Percentiles rank a stretch among this genome's conserved stretches.
These are phyloP conservation scores for Promerops cafer DNA, from an alignment of 2,113 vertebrate species.

Conservation along the genomic window DNA sequence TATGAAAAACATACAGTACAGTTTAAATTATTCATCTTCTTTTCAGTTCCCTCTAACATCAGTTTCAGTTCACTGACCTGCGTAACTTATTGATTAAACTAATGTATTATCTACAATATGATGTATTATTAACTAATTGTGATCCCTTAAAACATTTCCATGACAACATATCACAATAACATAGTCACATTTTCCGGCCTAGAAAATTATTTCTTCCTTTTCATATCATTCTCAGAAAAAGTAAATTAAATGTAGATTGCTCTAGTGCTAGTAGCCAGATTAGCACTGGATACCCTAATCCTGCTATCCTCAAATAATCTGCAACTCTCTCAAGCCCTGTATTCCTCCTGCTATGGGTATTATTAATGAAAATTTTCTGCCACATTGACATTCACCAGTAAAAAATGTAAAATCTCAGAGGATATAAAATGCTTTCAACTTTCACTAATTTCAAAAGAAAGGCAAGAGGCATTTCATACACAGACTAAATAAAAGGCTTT, in stretches of 20 bases:
- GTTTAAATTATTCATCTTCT: constrained; percentile 66
- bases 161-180: constrained; percentile 61
- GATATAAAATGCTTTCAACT: background rate
- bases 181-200: constrained; percentile 1
- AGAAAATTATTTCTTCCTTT: constrained; percentile 6
- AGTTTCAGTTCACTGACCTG: constrained; percentile 63
- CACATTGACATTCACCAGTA: background rate
- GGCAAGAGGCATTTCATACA: background rate
- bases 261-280: background rate
- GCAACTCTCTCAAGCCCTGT: background rate
- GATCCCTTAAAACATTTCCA: constrained; percentile 52
- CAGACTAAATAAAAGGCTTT: constrained; percentile 18
- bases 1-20: constrained; percentile 21
- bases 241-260: background rate
- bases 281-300: background rate
- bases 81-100: constrained; percentile 61
- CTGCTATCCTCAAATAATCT: background rate
- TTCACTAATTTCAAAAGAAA: background rate
- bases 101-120: constrained; percentile 49
- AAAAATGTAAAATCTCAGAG: background rate
- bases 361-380: background rate
- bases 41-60: constrained; percentile 39
- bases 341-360: background rate
- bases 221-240: background rate
- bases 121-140: constrained; percentile 68